phyloP scores from a whole-genome alignment of 2,888 invertebrate genomes.

The Schizaphis graminum region DNA sequence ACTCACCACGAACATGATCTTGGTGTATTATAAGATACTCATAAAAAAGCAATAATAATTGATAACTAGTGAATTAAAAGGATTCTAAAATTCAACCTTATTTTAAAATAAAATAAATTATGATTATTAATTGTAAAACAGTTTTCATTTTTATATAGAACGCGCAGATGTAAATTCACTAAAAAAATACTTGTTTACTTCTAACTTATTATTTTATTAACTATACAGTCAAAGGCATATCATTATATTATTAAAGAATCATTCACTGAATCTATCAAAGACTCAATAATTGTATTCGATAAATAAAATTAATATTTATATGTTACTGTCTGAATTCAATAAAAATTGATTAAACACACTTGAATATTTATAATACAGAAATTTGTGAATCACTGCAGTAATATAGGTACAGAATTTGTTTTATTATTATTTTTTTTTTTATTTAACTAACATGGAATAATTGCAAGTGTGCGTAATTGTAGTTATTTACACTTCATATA shows the following conservation, averaged over 20 bases:
- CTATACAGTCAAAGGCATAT: neutral
- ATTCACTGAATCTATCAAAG: neutral
- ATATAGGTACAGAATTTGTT: neutral
- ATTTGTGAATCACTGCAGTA: neutral
- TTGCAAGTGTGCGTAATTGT: neutral
- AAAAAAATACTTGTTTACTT: neutral
- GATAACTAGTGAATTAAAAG: neutral
- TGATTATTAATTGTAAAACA: neutral
- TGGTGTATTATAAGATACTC: neutral
- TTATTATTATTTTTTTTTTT: neutral
- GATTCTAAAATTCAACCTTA: neutral
- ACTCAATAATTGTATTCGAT: neutral
- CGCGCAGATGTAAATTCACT: neutral
- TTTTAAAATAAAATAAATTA: neutral
- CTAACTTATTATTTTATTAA: neutral
- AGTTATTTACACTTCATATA: slow-evolving; percentile 35
- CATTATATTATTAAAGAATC: neutral
- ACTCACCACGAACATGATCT: neutral
- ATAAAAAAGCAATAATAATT: neutral
- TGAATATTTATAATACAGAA: neutral
- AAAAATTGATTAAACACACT: neutral
- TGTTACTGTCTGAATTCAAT: neutral
- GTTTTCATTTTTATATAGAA: neutral
- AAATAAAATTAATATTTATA: neutral
- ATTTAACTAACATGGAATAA: neutral